Conservation (phyloP, 1,140 invertebrate genomes). For the Formica selysi region DNA sequence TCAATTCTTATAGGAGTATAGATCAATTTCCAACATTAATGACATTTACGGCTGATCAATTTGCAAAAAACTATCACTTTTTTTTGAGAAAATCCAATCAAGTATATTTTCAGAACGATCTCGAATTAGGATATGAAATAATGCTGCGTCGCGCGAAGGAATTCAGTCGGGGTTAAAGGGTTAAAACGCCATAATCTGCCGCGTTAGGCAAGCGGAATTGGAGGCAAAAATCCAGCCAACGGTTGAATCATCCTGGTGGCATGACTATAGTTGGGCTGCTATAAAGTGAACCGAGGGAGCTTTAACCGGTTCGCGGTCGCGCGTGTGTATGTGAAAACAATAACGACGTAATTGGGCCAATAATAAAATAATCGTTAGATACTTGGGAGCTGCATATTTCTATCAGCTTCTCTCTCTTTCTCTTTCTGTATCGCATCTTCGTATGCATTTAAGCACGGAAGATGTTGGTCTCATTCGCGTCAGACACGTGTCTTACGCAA, state of each 20-base stretch:
- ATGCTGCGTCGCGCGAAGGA: slow-evolving; percentile 8
- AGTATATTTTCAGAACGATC: slow-evolving; percentile 6
- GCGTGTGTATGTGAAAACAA: slow-evolving; percentile 69
- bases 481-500: slow-evolving; percentile 30
- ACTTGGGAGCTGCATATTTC: slow-evolving; percentile 50
- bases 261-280: neutral
- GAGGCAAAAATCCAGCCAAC: slow-evolving; percentile 65
- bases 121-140: neutral
- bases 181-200: slow-evolving; percentile 62
- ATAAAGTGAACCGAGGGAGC: slow-evolving; percentile 58
- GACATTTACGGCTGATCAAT: neutral
- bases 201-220: slow-evolving; percentile 21
- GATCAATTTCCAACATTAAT: neutral
- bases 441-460: slow-evolving; percentile 10
- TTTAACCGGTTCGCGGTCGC: slow-evolving; percentile 58
- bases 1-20: neutral
- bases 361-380: slow-evolving; percentile 79
- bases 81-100: neutral
- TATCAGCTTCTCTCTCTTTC: neutral
- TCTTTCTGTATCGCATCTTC: neutral
- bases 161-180: slow-evolving; percentile 66
- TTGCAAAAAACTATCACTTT: neutral
- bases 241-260: slow-evolving; percentile 71
- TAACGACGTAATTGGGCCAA: slow-evolving; percentile 77
- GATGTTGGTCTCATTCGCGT: slow-evolving; percentile 2